These are phyloP conservation scores for Siniperca obscura DNA, from an alignment of 2,797 vertebrate species.

Conservation along the genomic window DNA sequence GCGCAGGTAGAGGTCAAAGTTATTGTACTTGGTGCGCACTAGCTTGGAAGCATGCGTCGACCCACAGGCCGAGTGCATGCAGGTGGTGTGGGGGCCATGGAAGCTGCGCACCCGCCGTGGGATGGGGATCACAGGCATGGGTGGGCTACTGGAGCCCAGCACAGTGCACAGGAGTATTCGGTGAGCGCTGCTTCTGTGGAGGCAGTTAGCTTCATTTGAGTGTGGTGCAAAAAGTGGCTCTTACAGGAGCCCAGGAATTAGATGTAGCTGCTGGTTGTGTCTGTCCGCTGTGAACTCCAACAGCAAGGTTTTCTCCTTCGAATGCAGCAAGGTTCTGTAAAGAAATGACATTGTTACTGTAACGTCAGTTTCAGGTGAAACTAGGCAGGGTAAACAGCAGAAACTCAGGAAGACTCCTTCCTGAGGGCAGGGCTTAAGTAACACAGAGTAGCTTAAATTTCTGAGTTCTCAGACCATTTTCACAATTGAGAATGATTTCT, in stretches of 20 bases:
- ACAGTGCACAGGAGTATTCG: slow-evolving; percentile 67
- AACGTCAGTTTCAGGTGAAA: too few relatives aligned
- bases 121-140: slow-evolving; percentile 98
- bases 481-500: too few relatives aligned
- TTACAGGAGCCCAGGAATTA: slow-evolving; percentile 20
- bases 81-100: slow-evolving; percentile 97
- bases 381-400: too few relatives aligned
- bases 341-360: not conserved
- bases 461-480: too few relatives aligned
- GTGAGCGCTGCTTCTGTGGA: slow-evolving; percentile 50
- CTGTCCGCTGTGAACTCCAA: not conserved
- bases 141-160: slow-evolving; percentile 82
- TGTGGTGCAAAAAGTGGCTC: slow-evolving; percentile 24
- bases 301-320: slow-evolving; percentile 12
- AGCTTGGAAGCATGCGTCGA: slow-evolving; percentile 89
- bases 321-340: slow-evolving; percentile 40
- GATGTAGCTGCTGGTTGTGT: not conserved
- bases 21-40: slow-evolving; percentile 97
- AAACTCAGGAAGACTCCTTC: too few relatives aligned
- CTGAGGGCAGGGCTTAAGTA: too few relatives aligned
- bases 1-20: slow-evolving; percentile 92
- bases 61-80: slow-evolving; percentile 97
- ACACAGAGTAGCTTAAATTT: too few relatives aligned
- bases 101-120: slow-evolving; percentile 97
- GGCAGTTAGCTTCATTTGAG: slow-evolving; percentile 73